phyloP scores from a whole-genome alignment of 1,140 invertebrate genomes.

The Ceratitis capitata region DNA sequence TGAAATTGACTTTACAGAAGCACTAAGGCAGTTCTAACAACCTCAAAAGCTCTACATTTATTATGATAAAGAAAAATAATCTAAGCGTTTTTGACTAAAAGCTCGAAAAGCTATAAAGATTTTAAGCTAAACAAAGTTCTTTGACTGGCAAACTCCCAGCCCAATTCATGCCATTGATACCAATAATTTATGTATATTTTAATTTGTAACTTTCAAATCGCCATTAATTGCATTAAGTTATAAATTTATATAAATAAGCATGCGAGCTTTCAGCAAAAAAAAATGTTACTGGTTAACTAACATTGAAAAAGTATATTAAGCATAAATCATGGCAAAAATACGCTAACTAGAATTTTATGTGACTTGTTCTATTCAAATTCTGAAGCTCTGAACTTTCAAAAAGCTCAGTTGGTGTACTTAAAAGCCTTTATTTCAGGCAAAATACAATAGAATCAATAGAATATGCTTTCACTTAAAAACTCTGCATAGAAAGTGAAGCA shows the following conservation, averaged over 20 bases:
- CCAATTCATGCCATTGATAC: background rate
- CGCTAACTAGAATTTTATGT: too few relatives aligned
- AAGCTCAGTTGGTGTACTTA: too few relatives aligned
- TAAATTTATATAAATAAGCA: background rate
- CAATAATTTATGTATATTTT: background rate
- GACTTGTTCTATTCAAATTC: too few relatives aligned
- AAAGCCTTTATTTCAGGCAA: too few relatives aligned
- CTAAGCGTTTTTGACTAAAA: background rate
- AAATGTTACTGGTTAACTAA: too few relatives aligned
- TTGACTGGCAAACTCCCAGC: background rate
- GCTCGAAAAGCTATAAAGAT: background rate
- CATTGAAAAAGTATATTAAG: too few relatives aligned
- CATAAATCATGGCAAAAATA: too few relatives aligned
- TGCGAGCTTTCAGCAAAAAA: background rate
- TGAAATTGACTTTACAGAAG: background rate
- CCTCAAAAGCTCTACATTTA: background rate
- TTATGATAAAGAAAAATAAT: too few relatives aligned
- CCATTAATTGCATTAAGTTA: background rate
- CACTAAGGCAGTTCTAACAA: background rate
- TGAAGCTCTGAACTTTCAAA: too few relatives aligned
- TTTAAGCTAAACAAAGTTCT: background rate
- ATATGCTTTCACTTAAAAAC: background rate
- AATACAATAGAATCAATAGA: too few relatives aligned
- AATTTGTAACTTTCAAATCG: background rate
- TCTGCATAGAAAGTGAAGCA: too few relatives aligned